A percentile compares a stretch with the other conserved stretches of the same genome.
Evolutionary conservation across 2,888 invertebrate genomes (phyloP).

Genomic region (Conchocele bisecta): DNA sequence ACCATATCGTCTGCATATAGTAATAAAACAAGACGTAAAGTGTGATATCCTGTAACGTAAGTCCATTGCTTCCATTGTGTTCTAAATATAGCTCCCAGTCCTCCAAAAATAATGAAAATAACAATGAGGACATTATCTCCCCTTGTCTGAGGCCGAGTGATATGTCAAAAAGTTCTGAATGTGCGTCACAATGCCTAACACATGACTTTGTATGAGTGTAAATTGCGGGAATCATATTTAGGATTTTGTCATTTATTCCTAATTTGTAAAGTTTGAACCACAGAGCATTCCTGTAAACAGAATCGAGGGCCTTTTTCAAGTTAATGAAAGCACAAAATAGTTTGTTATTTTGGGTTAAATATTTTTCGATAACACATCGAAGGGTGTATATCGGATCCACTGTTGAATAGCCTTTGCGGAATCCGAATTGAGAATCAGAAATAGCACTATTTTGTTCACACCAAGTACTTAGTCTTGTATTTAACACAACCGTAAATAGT

Average conservation of each 20-base stretch:
- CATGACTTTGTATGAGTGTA: too few relatives aligned
- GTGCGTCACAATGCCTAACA: too few relatives aligned
- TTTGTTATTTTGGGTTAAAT: not conserved
- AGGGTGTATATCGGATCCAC: constrained; percentile 12
- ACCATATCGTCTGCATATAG: too few relatives aligned
- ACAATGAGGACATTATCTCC: too few relatives aligned
- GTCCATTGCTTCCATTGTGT: too few relatives aligned
- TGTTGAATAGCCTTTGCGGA: constrained; percentile 17
- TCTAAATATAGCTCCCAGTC: too few relatives aligned
- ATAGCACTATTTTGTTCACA: constrained; percentile 12
- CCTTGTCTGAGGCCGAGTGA: too few relatives aligned
- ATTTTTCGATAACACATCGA: not conserved
- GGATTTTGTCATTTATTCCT: not conserved
- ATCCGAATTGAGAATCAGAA: constrained; percentile 25
- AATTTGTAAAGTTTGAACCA: not conserved
- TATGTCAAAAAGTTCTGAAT: too few relatives aligned
- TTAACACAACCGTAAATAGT: constrained; percentile 25
- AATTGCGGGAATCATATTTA: too few relatives aligned
- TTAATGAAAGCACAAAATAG: constrained; percentile 1
- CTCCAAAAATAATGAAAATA: too few relatives aligned
- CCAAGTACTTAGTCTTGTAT: constrained; percentile 14
- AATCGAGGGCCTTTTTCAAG: constrained; percentile 1
- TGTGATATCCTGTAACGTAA: too few relatives aligned
- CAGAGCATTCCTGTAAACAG: not conserved
- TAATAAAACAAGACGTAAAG: too few relatives aligned